Percentiles rank a stretch among this genome's conserved stretches.
phyloP scores from a whole-genome alignment of 2,113 vertebrate genomes.

The Plotosus lineatus region DNA sequence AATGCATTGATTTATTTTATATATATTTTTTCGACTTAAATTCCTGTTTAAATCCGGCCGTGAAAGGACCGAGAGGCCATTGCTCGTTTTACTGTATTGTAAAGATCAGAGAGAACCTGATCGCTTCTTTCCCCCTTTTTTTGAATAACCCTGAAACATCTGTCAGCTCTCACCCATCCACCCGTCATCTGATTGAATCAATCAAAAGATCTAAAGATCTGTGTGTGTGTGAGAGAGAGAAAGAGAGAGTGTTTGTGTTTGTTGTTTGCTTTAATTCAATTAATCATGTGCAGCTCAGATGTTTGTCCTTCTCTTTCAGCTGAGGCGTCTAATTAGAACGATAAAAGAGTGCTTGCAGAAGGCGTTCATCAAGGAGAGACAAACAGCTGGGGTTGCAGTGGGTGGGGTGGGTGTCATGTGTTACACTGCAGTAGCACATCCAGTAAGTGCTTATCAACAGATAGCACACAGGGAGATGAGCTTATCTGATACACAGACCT shows the following conservation, averaged over 20 bases:
- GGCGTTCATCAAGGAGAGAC: constrained; percentile 43
- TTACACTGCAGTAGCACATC: constrained; percentile 18
- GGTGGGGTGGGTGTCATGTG: constrained; percentile 1
- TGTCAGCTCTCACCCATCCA: neutral
- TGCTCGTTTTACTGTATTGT: neutral
- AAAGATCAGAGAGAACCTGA: constrained; percentile 16
- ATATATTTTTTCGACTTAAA: neutral
- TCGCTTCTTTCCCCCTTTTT: neutral
- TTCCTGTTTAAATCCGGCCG: neutral
- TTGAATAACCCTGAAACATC: neutral
- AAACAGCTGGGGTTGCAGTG: neutral
- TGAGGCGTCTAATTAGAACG: constrained; percentile 32
- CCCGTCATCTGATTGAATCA: constrained; percentile 38
- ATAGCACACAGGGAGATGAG: neutral
- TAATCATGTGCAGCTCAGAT: constrained; percentile 26
- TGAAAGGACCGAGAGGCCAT: neutral
- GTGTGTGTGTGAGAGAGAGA: constrained; percentile 16
- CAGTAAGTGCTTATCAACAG: constrained; percentile 1
- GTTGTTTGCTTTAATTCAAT: constrained; percentile 41
- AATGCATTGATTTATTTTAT: neutral
- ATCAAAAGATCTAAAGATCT: constrained; percentile 40
- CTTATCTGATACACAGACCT: neutral
- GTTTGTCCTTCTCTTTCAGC: constrained; percentile 41
- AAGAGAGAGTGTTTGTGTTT: no score
- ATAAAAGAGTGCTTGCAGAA: constrained; percentile 39